Conservation (phyloP, 1,140 invertebrate genomes). For the Tetragonula clypearis region DNA sequence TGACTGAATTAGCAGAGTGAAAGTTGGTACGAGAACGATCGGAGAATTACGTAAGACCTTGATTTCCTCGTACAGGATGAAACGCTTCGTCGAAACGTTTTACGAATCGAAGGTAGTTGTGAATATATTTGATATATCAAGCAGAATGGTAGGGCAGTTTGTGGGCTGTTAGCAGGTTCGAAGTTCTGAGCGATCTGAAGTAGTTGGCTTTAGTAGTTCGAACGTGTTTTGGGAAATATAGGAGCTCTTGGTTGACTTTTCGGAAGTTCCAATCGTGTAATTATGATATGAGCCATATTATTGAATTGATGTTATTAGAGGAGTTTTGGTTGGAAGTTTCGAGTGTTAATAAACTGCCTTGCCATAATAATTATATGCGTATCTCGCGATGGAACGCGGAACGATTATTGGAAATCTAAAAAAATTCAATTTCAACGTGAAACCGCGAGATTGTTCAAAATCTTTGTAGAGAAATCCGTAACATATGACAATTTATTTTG, state of each 20-base stretch:
- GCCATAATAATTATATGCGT: not conserved
- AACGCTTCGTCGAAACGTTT: not conserved
- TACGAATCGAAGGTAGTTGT: not conserved
- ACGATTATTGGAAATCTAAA: not conserved
- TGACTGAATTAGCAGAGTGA: too few species aligned
- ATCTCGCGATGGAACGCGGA: not conserved
- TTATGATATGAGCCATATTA: too few species aligned
- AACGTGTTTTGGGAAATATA: not conserved
- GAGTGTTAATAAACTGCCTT: not conserved
- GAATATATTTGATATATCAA: conserved; percentile 7
- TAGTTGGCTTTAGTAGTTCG: not conserved
- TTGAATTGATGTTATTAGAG: not conserved
- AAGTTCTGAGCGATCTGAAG: not conserved
- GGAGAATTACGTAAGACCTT: not conserved
- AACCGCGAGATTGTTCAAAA: not conserved
- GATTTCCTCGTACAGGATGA: not conserved
- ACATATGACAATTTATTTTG: not conserved
- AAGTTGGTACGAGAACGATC: too few species aligned
- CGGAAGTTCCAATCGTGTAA: too few species aligned
- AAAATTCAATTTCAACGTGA: not conserved
- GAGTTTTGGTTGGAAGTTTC: too few species aligned
- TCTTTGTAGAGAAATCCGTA: not conserved
- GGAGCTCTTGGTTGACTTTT: not conserved
- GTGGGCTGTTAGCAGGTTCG: not conserved
- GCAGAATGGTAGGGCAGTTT: not conserved